Evolutionary conservation across 2,888 invertebrate genomes (phyloP), one percentile per base, ranked within the genome.

Genomic region (Andrena bucephala): DNA sequence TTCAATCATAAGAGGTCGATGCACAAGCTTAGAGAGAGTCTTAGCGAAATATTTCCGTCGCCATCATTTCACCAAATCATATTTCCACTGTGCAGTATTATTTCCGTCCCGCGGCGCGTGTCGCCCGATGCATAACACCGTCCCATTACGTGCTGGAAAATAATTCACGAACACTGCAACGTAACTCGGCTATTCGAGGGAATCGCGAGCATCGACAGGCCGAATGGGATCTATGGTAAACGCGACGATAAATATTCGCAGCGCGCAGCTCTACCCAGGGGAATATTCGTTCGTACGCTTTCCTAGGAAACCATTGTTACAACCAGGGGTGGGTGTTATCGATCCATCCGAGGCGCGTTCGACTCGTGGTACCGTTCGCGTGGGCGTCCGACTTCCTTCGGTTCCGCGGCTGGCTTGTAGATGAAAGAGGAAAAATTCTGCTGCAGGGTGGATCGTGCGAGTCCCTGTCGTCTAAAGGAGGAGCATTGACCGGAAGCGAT

Each of bases 401-500:
- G 42, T 42, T 16, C 42, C 42, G 42, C 42, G 42, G 42, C 16
- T 16, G 42, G 13, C 13, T 42, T 13, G 4, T 42, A 42, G 42
- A 16, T 42, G 16, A 42, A 5, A 20, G 10, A 36, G 33, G 13
- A 36, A 72, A 59, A 63, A 27, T 36, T 70, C 72, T 85, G 82
- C 95, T 95, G 2, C 95, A 97, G 97, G 96, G 96, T 92, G 97
- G 97, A 88, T 97, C 97, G 66, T 97, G 96, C 90, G 97, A 97
- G 92, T 97, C 97, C 57, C 92, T 96, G 69, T 95, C 96, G 86
- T 94, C 95, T 60, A 94, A 94, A 78, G 94, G 94, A 20, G 88
- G 92, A 57, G 90, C 89, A 4, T 80, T 92, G 10, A 92, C 93
- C n/a, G 90, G 92, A 74, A 93, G 93, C 31, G 94, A 94, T 77